These are phyloP conservation scores for Pissodes strobi DNA, from an alignment of 1,140 invertebrate genomes.

Conservation along the genomic window DNA sequence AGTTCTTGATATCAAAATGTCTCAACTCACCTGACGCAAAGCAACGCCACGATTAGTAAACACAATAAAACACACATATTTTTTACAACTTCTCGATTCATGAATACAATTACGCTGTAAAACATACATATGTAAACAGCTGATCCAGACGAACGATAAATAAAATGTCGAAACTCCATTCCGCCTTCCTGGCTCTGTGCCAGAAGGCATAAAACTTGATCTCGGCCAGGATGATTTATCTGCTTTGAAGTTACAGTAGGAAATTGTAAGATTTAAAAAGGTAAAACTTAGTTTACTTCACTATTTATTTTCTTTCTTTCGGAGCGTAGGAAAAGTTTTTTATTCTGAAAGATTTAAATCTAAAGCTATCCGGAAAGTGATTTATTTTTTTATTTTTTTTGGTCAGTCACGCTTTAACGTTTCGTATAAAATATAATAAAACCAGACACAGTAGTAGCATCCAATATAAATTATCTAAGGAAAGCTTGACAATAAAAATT, in stretches of 20 bases:
- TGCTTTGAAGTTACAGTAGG: slow-evolving; percentile 25
- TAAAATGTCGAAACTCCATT: slow-evolving; percentile 23
- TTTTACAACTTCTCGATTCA: too few relatives aligned
- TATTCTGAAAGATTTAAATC: slow-evolving; percentile 19
- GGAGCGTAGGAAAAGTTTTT: slow-evolving; percentile 14
- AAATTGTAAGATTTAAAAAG: slow-evolving; percentile 24
- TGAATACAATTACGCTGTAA: slow-evolving; percentile 12
- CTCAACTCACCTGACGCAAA: too few relatives aligned
- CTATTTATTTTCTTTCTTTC: slow-evolving; percentile 20
- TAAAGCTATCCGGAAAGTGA: slow-evolving; percentile 14
- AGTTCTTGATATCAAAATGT: too few relatives aligned
- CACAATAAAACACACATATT: too few relatives aligned
- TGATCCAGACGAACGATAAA: slow-evolving; percentile 24
- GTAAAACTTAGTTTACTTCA: slow-evolving; percentile 20
- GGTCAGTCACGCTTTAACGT: too few relatives aligned
- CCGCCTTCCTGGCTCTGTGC: slow-evolving; percentile 8
- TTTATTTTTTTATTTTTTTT: slow-evolving; percentile 14
- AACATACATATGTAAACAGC: slow-evolving; percentile 16
- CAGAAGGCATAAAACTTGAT: slow-evolving; percentile 22
- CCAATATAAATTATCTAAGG: slow-evolving; percentile 17
- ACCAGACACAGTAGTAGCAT: too few relatives aligned
- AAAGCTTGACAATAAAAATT: slow-evolving; percentile 29
- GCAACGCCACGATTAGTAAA: too few relatives aligned
- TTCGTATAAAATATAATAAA: too few relatives aligned
- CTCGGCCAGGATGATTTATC: slow-evolving; percentile 19